Evolutionary conservation across 2,888 invertebrate genomes (phyloP), one percentile per base, ranked within the genome.

Genomic region (Theretra japonica): DNA sequence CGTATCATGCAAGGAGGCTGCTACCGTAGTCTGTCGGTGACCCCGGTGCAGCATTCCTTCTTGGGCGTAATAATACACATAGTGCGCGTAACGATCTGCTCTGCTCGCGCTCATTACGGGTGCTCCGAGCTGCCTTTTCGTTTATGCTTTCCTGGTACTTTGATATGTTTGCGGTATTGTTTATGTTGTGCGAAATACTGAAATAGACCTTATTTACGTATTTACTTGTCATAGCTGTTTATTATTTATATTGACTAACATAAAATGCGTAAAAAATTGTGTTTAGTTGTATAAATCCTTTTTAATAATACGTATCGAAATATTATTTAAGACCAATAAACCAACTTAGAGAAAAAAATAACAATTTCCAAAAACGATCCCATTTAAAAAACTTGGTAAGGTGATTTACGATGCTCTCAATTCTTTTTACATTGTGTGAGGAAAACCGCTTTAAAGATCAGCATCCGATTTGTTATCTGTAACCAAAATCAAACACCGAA

Each of bases 31-130:
- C 89, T 88, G 86, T 87, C 83, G 85, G 84, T 90, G 91, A 92
- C 92, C 93, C 86, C 86, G 85, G 85, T 80, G 84, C 81, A 71
- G 81, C 92, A 92, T 93, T 93, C 94, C 94, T 91, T 92, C 91
- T 92, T 90, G 83, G 91, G 91, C 89, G 86, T 93, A 93, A 93
- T 93, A 93, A 93, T 92, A 93, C 92, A 91, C 90, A 90, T 90
- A 88, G 88, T 88, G 83, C 81, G 83, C 89, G 86, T 90, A 92
- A 91, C 92, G 90, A 94, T 90, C 90, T 83, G 77, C 83, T 70
- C 50, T 28, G 83, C 84, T 87, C 86, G 85, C 85, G 86, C 90
- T 93, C 90, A 93, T 93, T 93, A 94, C 80, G 83, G 86, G 85
- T 86, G 65, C 65, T 41, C 33, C 41, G 86, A 56, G 53, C 70